Evolutionary conservation across 1,140 invertebrate genomes (phyloP), one percentile per base, ranked within the genome.

Genomic region (Ceratosolen fusciceps): DNA sequence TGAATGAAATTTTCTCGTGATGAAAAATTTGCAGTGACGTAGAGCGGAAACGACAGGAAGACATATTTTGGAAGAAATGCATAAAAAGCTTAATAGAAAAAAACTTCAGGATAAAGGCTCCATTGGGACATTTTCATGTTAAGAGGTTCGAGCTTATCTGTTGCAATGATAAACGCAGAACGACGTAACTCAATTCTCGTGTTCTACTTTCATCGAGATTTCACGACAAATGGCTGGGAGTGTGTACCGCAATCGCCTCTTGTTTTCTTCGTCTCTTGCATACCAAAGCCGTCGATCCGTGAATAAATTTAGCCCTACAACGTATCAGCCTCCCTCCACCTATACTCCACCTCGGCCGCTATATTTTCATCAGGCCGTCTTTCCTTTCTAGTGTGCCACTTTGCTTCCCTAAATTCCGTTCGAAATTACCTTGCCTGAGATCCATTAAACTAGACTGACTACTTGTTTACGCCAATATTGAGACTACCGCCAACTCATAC

Each of bases 201-300:
- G 81, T 83, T 84, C 84, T 67, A 83, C 82, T 84, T 84, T 80
- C 77, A 70, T 81, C 80, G 54, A 70, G 80, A 73, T 83, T 85
- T 60, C 68, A 78, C 77, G 52, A 26, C 37, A 79, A 80, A 75
- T 79, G 62, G 49, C 26, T 70, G 72, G 39, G 43, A 65, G 52
- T 74, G 60, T 77, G 62, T 58, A 49, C 76, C 72, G 79, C 75
- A 62, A 65, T 16, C 12, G 26, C 21, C 49, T 67, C 67, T 24
- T n/a, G 24, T n/a, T 21, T 29, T 39, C 43, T 43, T 49, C 56
- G 54, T 16, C 56, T 54, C 4, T 34, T 74, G 54, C 72, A 43
- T 60, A 74, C 54, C 54, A 56, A 12, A 10, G 29, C 16, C 26
- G 14, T 0, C 34, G 71, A 34, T 37, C 37, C 56, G 2, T 19